Base-by-base conservation (phyloP, 2,797 vertebrate species). In the Periophthalmus magnuspinnatus region DNA sequence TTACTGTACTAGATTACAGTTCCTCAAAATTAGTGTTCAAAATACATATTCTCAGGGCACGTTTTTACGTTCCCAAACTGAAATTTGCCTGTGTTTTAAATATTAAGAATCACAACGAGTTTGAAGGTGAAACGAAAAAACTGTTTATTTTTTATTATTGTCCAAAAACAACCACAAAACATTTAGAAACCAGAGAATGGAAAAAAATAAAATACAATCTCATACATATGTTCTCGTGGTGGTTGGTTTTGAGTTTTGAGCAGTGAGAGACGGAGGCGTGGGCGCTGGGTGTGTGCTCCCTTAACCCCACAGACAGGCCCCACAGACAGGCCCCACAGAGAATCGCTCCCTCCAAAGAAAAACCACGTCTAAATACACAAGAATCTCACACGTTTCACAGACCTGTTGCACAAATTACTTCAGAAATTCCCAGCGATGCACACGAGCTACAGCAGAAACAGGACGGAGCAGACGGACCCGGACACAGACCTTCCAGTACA, bases 81-180 rank as follows among this genome's bases (percentile, higher is more conserved):
- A n/a, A n/a, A n/a, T n/a, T n/a, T n/a, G 10, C 2, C 10, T 9
- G 13, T 13, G 2, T 55, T 11, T 55, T 1, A 58, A 58, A 16
- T 6, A 14, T 32, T 19, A 9, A 63, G 24, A 34, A 13, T 36
- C 48, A 66, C 17, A 54, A 17, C 0, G 33, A 69, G 65, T 50
- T 14, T 34, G 69, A 69, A 78, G 77, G 74, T 80, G 69, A 80
- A 83, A 78, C 69, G 73, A 64, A 73, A 55, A 61, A 67, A 14
- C 2, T 8, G 8, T 90, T 90, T 86, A 89, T 88, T 90, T 72
- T n/a, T 72, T 80, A 83, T 68, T 78, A 76, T 84, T 84, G 80
- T 72, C 85, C 88, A 74, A 78, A 82, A 91, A 86, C 83, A 84
- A 84, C 65, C 81, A 91, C 89, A 79, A 86, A 68, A 90, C 88